phyloP scores from a whole-genome alignment of 2,797 vertebrate genomes.

The Manis pentadactyla region DNA sequence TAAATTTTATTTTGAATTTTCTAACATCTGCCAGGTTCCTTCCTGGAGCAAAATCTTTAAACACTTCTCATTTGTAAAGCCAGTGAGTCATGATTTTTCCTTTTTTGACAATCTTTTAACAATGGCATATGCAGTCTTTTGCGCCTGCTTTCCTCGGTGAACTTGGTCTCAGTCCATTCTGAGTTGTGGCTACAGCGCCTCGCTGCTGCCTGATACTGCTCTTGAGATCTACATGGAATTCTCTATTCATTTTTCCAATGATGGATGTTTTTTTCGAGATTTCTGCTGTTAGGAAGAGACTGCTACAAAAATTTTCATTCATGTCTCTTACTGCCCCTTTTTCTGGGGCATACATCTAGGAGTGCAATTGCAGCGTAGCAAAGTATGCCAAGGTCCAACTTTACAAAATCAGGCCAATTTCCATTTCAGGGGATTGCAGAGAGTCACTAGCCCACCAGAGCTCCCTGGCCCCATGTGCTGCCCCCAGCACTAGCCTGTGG shows the following conservation, averaged over 20 bases:
- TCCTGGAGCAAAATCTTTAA: not conserved
- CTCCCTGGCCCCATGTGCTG: accelerated
- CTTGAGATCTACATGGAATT: too few relatives aligned
- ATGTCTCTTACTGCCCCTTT: not conserved
- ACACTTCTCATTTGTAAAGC: not conserved
- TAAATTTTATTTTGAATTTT: not conserved
- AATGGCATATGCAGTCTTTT: not conserved
- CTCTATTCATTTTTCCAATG: too few relatives aligned
- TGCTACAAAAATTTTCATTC: not conserved
- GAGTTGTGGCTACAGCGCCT: not conserved
- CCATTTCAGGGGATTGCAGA: not conserved
- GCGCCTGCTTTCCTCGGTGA: not conserved
- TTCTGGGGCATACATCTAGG: not conserved
- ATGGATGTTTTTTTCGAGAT: not conserved
- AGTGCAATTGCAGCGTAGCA: not conserved
- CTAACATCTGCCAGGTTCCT: not conserved
- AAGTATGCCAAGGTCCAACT: not conserved
- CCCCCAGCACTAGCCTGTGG: not conserved
- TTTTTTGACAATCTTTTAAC: too few relatives aligned
- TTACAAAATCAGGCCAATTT: not conserved
- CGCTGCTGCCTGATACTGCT: accelerated
- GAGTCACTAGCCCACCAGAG: accelerated
- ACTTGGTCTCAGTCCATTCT: accelerated
- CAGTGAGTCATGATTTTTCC: not conserved
- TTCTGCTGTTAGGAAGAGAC: not conserved